Evolutionary conservation across 2,888 invertebrate species (phyloP), one percentile per base, ranked within the genome.

Genomic region (Metalampra italica): DNA sequence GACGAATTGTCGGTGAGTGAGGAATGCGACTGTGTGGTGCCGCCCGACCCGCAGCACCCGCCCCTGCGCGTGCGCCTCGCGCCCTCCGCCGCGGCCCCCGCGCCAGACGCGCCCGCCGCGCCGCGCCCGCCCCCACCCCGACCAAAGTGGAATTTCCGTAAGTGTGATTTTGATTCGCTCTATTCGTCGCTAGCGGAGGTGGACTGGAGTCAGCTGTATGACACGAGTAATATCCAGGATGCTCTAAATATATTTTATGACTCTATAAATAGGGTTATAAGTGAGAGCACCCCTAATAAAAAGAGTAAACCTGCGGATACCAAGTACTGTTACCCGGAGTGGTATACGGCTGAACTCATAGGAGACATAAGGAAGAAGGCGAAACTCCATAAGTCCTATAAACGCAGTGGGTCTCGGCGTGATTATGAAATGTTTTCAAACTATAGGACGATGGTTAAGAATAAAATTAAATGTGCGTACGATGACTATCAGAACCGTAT

Each of bases 271-370:
- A 9, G 15, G 4, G 13, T 47, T 22, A 43, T 56, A 8, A 41
- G 52, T 47, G 39, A 43, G 0, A 53, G 55, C 40, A 50, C 52
- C 29, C 56, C 56, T 5, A 44, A 12, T 34, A 60, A 55, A 47
- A 47, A 36, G 14, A 38, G 7, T n/a, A 52, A 49, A 9, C 14
- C 9, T n/a, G n/a, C 8, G 9, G 39, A 42, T 29, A 12, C 14
- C 14, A 47, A 44, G 46, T 48, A 54, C 29, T 9, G 7, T 30
- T 60, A 58, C 34, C 57, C 60, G 3, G 53, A 50, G 13, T 60
- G 56, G 57, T 60, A 57, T 34, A 57, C 54, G 9, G 11, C 38
- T 0, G 52, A 56, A 30, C 47, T 60, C 13, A 55, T 58, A 46
- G 29, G 43, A 15, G 45, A 51, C 14, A 56, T 57, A 22, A 47